Evolutionary conservation across 2,888 invertebrate species (phyloP).

Genomic region (Mythimna ferrago): DNA sequence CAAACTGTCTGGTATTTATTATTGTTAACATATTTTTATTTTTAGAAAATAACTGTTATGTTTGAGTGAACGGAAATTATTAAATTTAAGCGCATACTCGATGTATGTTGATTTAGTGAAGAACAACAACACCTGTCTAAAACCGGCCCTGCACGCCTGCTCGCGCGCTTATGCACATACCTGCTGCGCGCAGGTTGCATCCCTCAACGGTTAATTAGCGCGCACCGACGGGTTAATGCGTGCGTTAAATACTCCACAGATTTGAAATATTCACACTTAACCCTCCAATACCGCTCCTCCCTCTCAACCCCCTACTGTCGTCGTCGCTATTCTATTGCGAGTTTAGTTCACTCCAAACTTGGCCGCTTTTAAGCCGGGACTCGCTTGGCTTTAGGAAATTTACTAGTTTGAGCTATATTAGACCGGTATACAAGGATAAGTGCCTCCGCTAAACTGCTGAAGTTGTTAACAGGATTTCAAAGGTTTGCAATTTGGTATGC

Average conservation of each 20-base stretch:
- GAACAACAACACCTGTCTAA: background rate
- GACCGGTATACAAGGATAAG: slow-evolving; percentile 66
- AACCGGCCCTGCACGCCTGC: background rate
- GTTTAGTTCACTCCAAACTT: slow-evolving; percentile 65
- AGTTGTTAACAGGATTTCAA: slow-evolving; percentile 71
- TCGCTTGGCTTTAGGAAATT: slow-evolving; percentile 67
- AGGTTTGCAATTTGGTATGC: slow-evolving; percentile 66
- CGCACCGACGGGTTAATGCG: slow-evolving; percentile 51
- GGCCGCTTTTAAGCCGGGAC: slow-evolving; percentile 68
- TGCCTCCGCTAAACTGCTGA: slow-evolving; percentile 66
- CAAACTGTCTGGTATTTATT: too few species aligned
- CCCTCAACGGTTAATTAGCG: slow-evolving; percentile 27
- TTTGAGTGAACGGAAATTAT: background rate
- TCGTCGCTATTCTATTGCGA: slow-evolving; percentile 62
- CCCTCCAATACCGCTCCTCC: slow-evolving; percentile 23
- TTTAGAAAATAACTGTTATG: background rate
- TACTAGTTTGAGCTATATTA: slow-evolving; percentile 67
- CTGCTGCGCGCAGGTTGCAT: background rate
- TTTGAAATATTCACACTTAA: slow-evolving; percentile 62
- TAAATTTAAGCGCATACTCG: background rate
- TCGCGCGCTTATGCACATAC: background rate
- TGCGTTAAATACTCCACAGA: slow-evolving; percentile 62
- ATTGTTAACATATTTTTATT: background rate
- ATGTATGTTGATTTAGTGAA: background rate
- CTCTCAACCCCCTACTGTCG: slow-evolving; percentile 25